Evolutionary conservation across 2,888 invertebrate genomes (phyloP), one percentile per base, ranked within the genome.

Genomic region (Diachrysia chrysitis): DNA sequence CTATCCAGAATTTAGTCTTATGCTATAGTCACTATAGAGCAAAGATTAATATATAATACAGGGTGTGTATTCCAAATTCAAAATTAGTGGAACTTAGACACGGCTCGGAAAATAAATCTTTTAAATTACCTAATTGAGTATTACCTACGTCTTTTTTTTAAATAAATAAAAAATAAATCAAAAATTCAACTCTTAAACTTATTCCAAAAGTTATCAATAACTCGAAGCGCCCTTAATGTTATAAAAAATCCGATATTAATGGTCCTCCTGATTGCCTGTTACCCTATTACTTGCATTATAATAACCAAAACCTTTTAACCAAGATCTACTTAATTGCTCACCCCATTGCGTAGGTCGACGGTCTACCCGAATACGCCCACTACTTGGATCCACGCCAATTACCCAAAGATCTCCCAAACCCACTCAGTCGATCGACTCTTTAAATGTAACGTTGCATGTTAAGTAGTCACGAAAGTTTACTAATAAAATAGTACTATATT

Each of bases 311-410:
- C 16, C 9, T 58, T 58, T 76, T 65, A 37, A 12, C 48, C 62
- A 56, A 55, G 56, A 63, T 56, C 19, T 71, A 42, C n/a, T 5
- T 42, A 61, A 78, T 62, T 53, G 19, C 53, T 57, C 35, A 29
- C 14, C n/a, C 51, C 60, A 59, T 53, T n/a, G 29, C 51, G 68
- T 69, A 62, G 69, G 75, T 59, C 58, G 69, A 59, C 70, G 59
- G 65, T 74, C 71, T 76, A 73, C 71, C 66, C 70, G 66, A 69
- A 58, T 71, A 79, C 83, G 76, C 85, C 84, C 78, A 78, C 84
- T 71, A 75, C 72, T 87, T 89, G 87, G 86, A 85, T 74, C 73
- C 58, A 67, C 65, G 87, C 88, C 89, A 90, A 89, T 87, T 83
- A 86, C 79, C 29, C 16, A 58, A 35, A 29, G 58, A 76, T 73